A percentile compares a stretch with the other conserved stretches of the same genome.
Evolutionary conservation across 2,797 vertebrate species (phyloP).

Genomic region (Protonibea diacanthus): DNA sequence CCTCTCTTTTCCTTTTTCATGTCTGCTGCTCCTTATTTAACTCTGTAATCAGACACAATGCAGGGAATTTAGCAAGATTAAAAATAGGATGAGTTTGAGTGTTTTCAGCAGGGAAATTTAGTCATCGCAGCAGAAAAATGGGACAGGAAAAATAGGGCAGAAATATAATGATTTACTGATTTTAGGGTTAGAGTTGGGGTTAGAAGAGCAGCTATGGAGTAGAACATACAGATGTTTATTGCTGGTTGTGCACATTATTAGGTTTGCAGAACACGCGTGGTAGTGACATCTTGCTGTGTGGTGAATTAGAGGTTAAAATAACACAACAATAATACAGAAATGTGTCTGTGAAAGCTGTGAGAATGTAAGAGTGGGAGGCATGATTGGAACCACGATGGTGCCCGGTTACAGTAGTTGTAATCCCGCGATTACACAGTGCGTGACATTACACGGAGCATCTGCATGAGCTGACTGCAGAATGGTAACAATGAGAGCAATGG

Average conservation of each 20-base stretch:
- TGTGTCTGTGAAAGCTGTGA: constrained; percentile 21
- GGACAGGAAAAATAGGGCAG: constrained; percentile 28
- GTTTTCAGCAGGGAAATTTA: constrained; percentile 36
- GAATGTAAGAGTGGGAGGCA: constrained; percentile 22
- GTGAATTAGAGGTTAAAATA: constrained; percentile 9
- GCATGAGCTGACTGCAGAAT: constrained; percentile 54
- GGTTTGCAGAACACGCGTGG: neutral
- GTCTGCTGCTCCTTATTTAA: constrained; percentile 20
- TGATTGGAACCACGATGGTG: constrained; percentile 37
- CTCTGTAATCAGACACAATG: neutral
- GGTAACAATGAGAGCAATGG: constrained; percentile 71
- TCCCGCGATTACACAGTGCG: constrained; percentile 61
- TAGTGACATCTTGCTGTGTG: neutral
- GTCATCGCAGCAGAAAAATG: constrained; percentile 36
- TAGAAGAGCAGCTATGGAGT: neutral
- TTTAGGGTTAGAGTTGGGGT: neutral
- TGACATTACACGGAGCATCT: constrained; percentile 59
- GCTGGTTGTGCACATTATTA: neutral
- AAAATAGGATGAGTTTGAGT: constrained; percentile 23
- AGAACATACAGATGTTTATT: neutral
- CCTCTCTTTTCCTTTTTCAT: constrained; percentile 27
- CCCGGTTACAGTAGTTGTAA: constrained; percentile 64
- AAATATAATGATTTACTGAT: constrained; percentile 28
- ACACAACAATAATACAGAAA: neutral
- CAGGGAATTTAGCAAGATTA: constrained; percentile 24